These are phyloP conservation scores for Cebus imitator DNA, from an alignment of 2,113 vertebrate species.

Conservation along the genomic window DNA sequence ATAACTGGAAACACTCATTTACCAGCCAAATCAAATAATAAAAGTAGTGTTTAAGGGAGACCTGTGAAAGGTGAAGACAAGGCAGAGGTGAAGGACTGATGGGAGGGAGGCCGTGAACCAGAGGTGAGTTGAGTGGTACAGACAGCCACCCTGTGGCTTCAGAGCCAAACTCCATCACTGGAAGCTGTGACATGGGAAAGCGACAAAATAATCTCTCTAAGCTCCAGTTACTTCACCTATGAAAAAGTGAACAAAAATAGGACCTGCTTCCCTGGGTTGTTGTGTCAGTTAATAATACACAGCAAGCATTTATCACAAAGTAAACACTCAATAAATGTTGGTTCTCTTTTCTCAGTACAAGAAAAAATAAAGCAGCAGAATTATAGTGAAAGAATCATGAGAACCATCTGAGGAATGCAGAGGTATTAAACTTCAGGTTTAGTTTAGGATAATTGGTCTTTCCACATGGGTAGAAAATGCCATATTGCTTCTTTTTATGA, in stretches of 20 bases:
- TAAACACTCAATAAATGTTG: not conserved
- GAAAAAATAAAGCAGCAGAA: not conserved
- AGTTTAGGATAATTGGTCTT: slow-evolving; percentile 53
- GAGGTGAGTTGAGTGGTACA: not conserved
- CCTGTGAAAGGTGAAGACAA: not conserved
- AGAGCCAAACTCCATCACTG: not conserved
- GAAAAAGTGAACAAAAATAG: not conserved
- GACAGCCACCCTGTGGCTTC: not conserved
- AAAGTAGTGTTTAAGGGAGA: not conserved
- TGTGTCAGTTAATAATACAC: not conserved
- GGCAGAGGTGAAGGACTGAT: not conserved
- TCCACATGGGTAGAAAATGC: slow-evolving; percentile 31
- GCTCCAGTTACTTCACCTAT: not conserved
- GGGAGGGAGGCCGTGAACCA: not conserved
- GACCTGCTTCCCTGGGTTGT: not conserved
- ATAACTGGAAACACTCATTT: not conserved
- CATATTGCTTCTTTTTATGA: slow-evolving; percentile 39
- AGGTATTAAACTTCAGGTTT: slow-evolving; percentile 39
- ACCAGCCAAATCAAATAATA: not conserved
- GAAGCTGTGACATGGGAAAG: not conserved
- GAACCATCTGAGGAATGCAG: not conserved
- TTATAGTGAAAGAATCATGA: not conserved
- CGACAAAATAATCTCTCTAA: not conserved
- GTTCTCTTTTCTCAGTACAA: not conserved
- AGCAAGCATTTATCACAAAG: not conserved